Evolutionary conservation across 2,797 vertebrate species (phyloP).

Genomic region (Mormyrus hasselquistii): DNA sequence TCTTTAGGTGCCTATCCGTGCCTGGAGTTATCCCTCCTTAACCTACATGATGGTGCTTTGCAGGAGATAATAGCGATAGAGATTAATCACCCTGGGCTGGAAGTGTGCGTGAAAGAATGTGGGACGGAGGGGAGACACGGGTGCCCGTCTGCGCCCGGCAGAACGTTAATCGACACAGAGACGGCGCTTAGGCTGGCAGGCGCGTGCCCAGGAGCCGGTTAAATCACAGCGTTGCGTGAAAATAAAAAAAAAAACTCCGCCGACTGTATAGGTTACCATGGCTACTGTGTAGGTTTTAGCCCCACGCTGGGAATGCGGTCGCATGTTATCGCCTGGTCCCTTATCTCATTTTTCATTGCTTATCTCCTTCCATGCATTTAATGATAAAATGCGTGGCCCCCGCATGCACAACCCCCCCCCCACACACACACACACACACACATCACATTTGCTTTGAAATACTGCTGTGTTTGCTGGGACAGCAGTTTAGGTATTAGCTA

Average conservation of each 20-base stretch:
- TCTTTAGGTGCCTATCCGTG: neutral
- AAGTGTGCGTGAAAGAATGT: neutral
- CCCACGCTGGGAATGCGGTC: neutral
- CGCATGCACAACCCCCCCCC: neutral
- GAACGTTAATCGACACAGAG: neutral
- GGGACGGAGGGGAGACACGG: neutral
- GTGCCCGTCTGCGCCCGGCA: neutral
- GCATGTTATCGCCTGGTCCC: neutral
- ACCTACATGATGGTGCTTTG: constrained; percentile 13
- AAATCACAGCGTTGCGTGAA: neutral
- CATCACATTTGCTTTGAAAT: neutral
- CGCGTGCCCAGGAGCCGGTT: neutral
- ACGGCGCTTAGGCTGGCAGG: neutral
- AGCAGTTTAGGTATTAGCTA: constrained; percentile 60
- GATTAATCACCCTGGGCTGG: constrained; percentile 6
- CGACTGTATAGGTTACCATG: constrained; percentile 1
- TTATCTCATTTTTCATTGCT: constrained; percentile 1
- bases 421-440: neutral
- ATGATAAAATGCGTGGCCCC: neutral
- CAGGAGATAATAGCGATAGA: constrained; percentile 1
- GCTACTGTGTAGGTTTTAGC: neutral
- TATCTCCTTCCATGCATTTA: neutral
- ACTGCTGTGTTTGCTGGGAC: constrained; percentile 44
- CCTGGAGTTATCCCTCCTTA: constrained; percentile 17
- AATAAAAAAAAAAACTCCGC: neutral